These are phyloP conservation scores for Drosophila robusta DNA, from an alignment of 2,888 invertebrate species.

Conservation along the genomic window DNA sequence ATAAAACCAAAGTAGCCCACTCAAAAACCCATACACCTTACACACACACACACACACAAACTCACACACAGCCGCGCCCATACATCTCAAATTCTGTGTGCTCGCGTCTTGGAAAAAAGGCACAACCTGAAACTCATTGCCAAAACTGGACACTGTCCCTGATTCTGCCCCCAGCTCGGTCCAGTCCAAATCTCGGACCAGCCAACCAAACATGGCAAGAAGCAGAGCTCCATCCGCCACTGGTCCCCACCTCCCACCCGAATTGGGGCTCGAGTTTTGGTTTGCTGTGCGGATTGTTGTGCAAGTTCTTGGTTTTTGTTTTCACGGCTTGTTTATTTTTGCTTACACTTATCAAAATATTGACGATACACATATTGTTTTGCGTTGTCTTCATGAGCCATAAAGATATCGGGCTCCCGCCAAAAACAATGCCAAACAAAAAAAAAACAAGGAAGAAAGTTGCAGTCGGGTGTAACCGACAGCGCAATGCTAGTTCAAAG, in stretches of 20 bases:
- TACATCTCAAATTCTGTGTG: constrained; percentile 19
- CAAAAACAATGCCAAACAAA: constrained; percentile 22
- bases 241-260: constrained; percentile 7
- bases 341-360: constrained; percentile 82
- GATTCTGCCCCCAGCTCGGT: constrained; percentile 6
- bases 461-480: too few relatives aligned
- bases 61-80: constrained; percentile 23
- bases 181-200: constrained; percentile 13
- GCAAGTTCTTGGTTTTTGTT: constrained; percentile 55
- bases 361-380: constrained; percentile 74
- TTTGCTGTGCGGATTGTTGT: constrained; percentile 46
- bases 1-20: constrained; percentile 72
- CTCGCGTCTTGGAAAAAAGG: constrained; percentile 25
- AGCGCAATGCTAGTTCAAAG: too few relatives aligned
- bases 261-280: constrained; percentile 25
- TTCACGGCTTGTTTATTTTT: constrained; percentile 79
- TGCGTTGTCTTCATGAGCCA: constrained; percentile 58
- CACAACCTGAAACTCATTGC: constrained; percentile 45
- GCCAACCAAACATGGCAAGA: constrained; percentile 1
- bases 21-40: constrained; percentile 65
- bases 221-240: constrained; percentile 15
- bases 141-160: constrained; percentile 57
- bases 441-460: background rate
- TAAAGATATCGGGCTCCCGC: constrained; percentile 66
- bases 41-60: constrained; percentile 19